Conservation (phyloP, 2,113 vertebrate species). For the Colistium nudipinnis region DNA sequence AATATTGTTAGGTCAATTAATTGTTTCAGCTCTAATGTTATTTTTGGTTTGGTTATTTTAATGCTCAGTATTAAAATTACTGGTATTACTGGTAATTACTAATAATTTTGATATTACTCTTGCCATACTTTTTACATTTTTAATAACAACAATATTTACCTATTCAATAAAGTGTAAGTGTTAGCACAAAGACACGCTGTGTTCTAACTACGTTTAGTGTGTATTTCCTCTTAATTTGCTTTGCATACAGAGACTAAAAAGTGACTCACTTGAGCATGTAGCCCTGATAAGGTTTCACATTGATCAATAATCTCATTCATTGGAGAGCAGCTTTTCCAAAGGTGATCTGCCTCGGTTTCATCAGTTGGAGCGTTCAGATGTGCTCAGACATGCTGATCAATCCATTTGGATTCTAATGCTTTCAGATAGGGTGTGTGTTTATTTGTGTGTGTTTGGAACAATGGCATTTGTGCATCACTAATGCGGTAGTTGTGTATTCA, state of each 20-base stretch:
- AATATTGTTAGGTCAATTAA: too few species aligned
- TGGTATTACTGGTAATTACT: too few species aligned
- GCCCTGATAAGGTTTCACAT: neutral
- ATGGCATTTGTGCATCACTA: neutral
- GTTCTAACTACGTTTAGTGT: neutral
- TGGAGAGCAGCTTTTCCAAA: constrained; percentile 16
- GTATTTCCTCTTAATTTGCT: neutral
- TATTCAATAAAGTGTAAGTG: too few species aligned
- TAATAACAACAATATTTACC: too few species aligned
- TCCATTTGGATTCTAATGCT: constrained; percentile 38
- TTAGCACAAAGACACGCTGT: neutral
- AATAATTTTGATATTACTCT: too few species aligned
- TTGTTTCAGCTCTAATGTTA: too few species aligned
- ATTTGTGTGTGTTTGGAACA: neutral
- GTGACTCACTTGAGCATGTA: neutral
- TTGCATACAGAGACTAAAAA: neutral
- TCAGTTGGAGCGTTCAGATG: constrained; percentile 14
- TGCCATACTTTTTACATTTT: too few species aligned
- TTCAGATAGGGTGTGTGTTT: constrained; percentile 19
- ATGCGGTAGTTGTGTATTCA: neutral
- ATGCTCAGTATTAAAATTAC: too few species aligned
- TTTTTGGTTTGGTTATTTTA: too few species aligned
- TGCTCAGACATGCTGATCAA: constrained; percentile 40
- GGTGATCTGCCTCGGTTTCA: constrained; percentile 18
- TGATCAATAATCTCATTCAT: constrained; percentile 44